phyloP scores from a whole-genome alignment of 2,888 invertebrate species.

The Ophion ellenae region DNA sequence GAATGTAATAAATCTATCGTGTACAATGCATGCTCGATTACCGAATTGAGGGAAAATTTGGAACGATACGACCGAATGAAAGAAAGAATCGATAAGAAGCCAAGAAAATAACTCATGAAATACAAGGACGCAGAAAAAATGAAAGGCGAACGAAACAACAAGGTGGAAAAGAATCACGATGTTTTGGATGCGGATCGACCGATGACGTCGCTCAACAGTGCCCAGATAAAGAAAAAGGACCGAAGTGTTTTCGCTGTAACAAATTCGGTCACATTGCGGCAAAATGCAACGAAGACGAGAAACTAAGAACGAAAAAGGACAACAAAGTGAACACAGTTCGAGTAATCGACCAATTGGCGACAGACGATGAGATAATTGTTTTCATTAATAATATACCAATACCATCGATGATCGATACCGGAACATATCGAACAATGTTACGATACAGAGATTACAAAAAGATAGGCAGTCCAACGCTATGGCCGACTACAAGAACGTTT shows the following conservation, averaged over 20 bases:
- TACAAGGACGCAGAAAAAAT: no score
- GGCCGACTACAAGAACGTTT: not conserved
- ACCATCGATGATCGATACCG: conserved; percentile 25
- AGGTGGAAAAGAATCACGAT: conserved; percentile 19
- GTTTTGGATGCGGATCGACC: conserved; percentile 44
- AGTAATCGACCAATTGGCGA: conserved; percentile 2
- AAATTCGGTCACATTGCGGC: conserved; percentile 57
- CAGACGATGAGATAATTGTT: conserved; percentile 29
- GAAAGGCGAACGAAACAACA: not conserved
- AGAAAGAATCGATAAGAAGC: conserved; percentile 1
- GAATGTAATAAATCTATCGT: conserved; percentile 26
- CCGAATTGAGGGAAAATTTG: not conserved
- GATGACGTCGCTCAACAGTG: conserved; percentile 48
- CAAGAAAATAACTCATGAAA: not conserved
- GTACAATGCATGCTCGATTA: conserved; percentile 8
- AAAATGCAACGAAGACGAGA: conserved; percentile 33
- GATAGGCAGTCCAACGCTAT: conserved; percentile 36
- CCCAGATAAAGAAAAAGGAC: conserved; percentile 53
- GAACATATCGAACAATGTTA: conserved; percentile 38
- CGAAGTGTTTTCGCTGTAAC: conserved; percentile 56
- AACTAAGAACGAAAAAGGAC: not conserved
- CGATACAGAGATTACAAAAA: conserved; percentile 39
- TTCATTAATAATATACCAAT: conserved; percentile 16
- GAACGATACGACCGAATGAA: conserved; percentile 16
- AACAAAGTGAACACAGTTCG: not conserved